Conservation (phyloP, 2,888 invertebrate genomes). For the Clivina fossor region DNA sequence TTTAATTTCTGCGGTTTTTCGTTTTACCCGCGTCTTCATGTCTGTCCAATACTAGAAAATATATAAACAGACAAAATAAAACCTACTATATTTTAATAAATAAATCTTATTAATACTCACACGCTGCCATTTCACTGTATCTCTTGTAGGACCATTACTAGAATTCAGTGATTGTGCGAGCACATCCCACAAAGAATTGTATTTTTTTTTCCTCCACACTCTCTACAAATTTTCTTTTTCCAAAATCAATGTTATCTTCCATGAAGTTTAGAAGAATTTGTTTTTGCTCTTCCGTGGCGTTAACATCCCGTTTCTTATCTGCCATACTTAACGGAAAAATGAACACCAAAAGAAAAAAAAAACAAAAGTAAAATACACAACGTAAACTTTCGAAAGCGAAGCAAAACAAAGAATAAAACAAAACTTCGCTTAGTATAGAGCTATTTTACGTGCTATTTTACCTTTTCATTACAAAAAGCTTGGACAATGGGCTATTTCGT, state of each 20-base stretch:
- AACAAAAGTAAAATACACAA: too few species aligned
- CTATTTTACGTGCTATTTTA: too few species aligned
- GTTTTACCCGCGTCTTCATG: conserved; percentile 9
- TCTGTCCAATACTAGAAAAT: conserved; percentile 13
- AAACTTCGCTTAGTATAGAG: too few species aligned
- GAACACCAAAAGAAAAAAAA: too few species aligned
- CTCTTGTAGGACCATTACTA: background rate
- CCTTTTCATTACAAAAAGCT: too few species aligned
- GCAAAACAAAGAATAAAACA: too few species aligned
- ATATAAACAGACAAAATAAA: too few species aligned
- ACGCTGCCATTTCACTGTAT: conserved; percentile 7
- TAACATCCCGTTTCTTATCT: conserved; percentile 7
- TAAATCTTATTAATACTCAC: conserved; percentile 12
- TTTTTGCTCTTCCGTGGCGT: conserved; percentile 12
- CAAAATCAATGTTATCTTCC: conserved; percentile 15
- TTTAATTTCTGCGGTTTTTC: conserved; percentile 15
- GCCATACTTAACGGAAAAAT: too few species aligned
- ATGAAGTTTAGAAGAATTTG: conserved; percentile 7
- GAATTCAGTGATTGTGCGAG: background rate
- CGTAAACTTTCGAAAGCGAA: too few species aligned
- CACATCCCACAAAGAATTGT: conserved; percentile 10
- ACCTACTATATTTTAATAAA: too few species aligned
- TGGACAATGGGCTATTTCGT: too few species aligned
- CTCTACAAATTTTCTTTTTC: conserved; percentile 15
- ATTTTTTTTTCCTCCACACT: conserved; percentile 13